A percentile compares a stretch with the other conserved stretches of the same genome.
phyloP scores from a whole-genome alignment of 2,797 vertebrate genomes.

The Coracias cyanogaster region DNA sequence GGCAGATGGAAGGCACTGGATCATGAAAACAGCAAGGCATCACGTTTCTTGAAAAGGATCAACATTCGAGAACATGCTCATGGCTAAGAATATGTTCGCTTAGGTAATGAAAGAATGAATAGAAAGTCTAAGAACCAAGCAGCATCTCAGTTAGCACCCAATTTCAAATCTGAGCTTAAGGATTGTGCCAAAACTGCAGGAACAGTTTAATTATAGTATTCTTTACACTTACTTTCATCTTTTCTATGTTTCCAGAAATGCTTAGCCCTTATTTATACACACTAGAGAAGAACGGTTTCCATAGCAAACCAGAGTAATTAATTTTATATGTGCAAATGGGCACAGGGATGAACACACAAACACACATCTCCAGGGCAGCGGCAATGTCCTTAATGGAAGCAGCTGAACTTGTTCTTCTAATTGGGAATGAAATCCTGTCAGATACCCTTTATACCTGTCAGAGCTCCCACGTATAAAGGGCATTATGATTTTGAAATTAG shows the following conservation, averaged over 20 bases:
- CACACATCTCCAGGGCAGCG: background rate
- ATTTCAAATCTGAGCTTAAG: background rate
- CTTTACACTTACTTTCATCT: conserved; percentile 22
- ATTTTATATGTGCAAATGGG: background rate
- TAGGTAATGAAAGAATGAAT: background rate
- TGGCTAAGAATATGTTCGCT: background rate
- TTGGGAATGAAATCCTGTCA: conserved; percentile 14
- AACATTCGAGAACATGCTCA: background rate
- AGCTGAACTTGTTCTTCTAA: conserved; percentile 47
- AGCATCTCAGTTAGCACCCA: background rate
- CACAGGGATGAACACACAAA: background rate
- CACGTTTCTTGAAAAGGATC: background rate
- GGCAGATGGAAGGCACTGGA: background rate
- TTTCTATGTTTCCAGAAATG: background rate
- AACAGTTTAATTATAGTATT: conserved; percentile 41
- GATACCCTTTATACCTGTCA: no score
- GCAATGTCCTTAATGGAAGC: conserved; percentile 7
- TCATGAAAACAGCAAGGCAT: background rate
- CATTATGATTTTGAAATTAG: background rate
- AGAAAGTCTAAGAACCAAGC: background rate
- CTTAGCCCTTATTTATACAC: background rate
- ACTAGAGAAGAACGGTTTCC: conserved; percentile 55
- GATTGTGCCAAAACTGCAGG: conserved; percentile 6
- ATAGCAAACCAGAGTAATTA: conserved; percentile 57
- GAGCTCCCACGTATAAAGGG: conserved; percentile 9